Evolutionary conservation across 1,140 invertebrate genomes (phyloP), one percentile per base, ranked within the genome.

Genomic region (Melitaea cinxia): DNA sequence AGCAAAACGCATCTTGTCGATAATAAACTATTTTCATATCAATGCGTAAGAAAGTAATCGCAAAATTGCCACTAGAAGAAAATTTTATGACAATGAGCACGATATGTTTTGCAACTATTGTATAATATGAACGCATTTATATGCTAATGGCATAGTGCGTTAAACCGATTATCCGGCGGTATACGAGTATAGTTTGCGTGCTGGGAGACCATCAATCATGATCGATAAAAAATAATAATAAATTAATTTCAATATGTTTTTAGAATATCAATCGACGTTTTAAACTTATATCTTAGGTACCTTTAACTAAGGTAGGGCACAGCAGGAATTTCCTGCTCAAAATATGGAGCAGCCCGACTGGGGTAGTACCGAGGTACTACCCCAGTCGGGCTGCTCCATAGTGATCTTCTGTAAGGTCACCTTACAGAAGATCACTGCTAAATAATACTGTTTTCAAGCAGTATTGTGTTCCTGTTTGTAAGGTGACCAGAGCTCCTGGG

Each of bases 161-260:
- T 69, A 62, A 64, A 69, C 67, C 50, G 37, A 69, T 64, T 64
- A 64, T 26, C 24, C n/a, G 15, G 2, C 6, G 33, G 2, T 23
- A 42, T 15, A 33, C 10, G 10, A 33, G n/a, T 12, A 42, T 7
- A 42, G 5, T 4, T 2, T 47, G 42, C 42, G 42, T 47, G 42
- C 4, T 23, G 1, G 10, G 10, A n/a, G 9, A 6, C 42, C 12
- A 47, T 47, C 21, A 23, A 47, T 47, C 42, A 42, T 42, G 4
- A 6, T 19, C 1, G 1, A 4, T 42, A 42, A 42, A 42, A 42
- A 42, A 1, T 17, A 17, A 37, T 17, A 42, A 1, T 17, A 17
- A 37, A 14, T 33, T 6, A 33, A 33, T 33, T 33, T 42, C 37
- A 17, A 42, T 42, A 4, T 42, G 37, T 42, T 42, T n/a, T 42